Evolutionary conservation across 2,113 vertebrate genomes (phyloP).

Genomic region (Dendrocopos noguchii): DNA sequence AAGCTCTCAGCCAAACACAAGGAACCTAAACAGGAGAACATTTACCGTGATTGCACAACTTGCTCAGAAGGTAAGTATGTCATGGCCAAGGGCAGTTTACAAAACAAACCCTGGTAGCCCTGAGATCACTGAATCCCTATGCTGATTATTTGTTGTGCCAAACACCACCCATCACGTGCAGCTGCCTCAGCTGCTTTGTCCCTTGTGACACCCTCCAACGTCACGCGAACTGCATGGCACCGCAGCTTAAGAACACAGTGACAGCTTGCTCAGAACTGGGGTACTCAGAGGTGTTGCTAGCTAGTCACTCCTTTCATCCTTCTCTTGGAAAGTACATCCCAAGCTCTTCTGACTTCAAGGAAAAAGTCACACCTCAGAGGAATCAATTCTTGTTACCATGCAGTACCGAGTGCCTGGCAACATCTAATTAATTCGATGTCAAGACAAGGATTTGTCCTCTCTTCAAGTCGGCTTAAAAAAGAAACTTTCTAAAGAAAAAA

Average conservation of each 20-base stretch:
- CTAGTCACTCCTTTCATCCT: background rate
- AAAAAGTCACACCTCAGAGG: background rate
- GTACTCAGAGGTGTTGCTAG: background rate
- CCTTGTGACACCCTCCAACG: background rate
- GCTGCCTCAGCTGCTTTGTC: background rate
- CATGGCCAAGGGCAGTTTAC: background rate
- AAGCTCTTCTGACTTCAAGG: background rate
- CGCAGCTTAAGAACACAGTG: rapidly evolving
- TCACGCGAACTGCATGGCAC: background rate
- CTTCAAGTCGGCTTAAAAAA: background rate
- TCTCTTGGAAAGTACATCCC: background rate
- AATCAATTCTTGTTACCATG: background rate
- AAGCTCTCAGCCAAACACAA: background rate
- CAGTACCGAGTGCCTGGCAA: background rate
- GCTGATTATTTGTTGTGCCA: rapidly evolving
- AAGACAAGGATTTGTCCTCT: background rate
- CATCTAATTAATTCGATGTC: background rate
- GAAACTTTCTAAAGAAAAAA: background rate
- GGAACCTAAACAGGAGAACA: background rate
- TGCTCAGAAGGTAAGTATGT: background rate
- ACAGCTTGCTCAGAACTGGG: background rate
- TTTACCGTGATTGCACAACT: background rate
- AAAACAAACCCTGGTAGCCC: background rate
- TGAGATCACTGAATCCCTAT: background rate
- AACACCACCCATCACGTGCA: background rate